Conservation (phyloP, 2,797 vertebrate species). For the Myiothlypis chrysogaster region DNA sequence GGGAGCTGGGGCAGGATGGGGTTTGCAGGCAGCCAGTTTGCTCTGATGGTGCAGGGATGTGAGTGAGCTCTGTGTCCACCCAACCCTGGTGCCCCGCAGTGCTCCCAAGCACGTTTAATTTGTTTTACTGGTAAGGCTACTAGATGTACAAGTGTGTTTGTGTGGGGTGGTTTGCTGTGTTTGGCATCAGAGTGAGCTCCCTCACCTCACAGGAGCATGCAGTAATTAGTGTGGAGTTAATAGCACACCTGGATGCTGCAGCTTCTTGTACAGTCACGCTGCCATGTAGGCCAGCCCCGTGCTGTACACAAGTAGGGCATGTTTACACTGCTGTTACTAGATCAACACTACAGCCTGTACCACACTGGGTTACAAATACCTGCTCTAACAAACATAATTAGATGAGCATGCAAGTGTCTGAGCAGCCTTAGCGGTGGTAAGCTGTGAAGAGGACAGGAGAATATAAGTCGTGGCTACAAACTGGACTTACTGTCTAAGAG, state of each 20-base stretch:
- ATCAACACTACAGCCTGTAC: background rate
- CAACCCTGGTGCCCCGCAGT: background rate
- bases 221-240: conserved; percentile 12
- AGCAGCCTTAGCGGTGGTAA: background rate
- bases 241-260: background rate
- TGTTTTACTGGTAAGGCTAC: background rate
- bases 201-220: background rate
- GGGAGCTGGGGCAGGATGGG: rapidly evolving
- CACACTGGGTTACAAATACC: background rate
- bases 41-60: background rate
- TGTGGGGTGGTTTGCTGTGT: background rate
- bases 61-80: background rate
- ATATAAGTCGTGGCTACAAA: background rate
- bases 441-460: background rate
- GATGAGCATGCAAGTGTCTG: background rate
- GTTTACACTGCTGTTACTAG: background rate
- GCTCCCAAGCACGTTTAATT: background rate
- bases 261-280: background rate
- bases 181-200: conserved; percentile 6
- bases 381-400: background rate
- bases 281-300: background rate
- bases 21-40: background rate
- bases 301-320: conserved; percentile 11
- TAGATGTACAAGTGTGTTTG: background rate
- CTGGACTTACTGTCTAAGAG: background rate